Conservation (phyloP, 2,888 invertebrate genomes). For the Seira sanloemensis region DNA sequence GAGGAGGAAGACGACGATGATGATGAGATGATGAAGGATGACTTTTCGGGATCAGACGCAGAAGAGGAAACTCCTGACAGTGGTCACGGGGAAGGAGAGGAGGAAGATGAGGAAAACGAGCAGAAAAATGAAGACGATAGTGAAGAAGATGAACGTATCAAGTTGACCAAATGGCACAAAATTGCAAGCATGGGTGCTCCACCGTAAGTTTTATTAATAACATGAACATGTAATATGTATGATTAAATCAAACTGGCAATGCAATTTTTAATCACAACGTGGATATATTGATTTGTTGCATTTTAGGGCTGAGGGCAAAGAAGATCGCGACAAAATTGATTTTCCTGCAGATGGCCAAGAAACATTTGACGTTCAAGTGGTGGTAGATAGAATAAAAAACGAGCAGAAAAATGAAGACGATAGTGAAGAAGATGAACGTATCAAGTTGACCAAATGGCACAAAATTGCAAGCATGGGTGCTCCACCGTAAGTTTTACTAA, state of each 20-base stretch:
- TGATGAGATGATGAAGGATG: slow-evolving; percentile 59
- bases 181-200: slow-evolving; percentile 74
- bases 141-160: slow-evolving; percentile 68
- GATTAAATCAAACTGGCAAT: too few species aligned
- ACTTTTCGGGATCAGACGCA: slow-evolving; percentile 60
- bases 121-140: slow-evolving; percentile 75
- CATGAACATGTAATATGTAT: too few species aligned
- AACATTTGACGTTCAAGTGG: slow-evolving; percentile 85
- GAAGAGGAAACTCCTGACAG: slow-evolving; percentile 71
- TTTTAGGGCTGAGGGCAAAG: too few species aligned
- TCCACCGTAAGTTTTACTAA: slow-evolving; percentile 9
- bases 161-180: slow-evolving; percentile 76
- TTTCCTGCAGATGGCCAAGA: slow-evolving; percentile 87
- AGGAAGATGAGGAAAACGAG: slow-evolving; percentile 26
- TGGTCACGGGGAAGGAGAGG: slow-evolving; percentile 73
- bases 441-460: slow-evolving; percentile 75
- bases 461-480: slow-evolving; percentile 75
- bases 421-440: slow-evolving; percentile 23
- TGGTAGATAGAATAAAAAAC: slow-evolving; percentile 90
- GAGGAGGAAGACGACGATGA: slow-evolving; percentile 55
- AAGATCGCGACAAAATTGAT: slow-evolving; percentile 79
- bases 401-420: slow-evolving; percentile 67
- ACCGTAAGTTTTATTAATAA: too few species aligned
- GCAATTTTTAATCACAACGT: too few species aligned
- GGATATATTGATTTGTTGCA: too few species aligned